Base-by-base conservation (phyloP, 23 tunicate genomes). In the Ascidia mentula region DNA sequence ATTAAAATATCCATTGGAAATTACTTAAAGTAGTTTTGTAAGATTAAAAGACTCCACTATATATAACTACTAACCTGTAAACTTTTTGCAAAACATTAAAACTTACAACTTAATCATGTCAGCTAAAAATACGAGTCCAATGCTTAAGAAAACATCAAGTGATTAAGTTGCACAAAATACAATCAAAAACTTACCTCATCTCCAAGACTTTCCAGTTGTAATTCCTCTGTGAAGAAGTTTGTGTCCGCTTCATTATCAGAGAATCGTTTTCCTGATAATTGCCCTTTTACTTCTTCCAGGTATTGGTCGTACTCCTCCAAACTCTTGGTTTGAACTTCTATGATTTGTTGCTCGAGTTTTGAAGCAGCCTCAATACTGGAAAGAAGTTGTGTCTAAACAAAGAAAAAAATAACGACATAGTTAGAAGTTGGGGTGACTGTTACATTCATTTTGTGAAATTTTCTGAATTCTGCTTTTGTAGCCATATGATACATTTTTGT, bases 311-410 rank as follows among this genome's bases (percentile, higher is more conserved):
- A 85, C 46, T 92, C 97, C 75, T 92, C 97, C 78, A 92, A 46
- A 30, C 85, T 82, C 60, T 83, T 87, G 18, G 82, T 79, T 45
- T 92, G 97, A 34, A 87, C 85, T 79, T 92, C 97, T 0, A 86
- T 86, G 45, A 92, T 92, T 39, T 92, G 97, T 73, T 92, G 88
- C 73, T 92, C 97, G 8, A 92, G 86, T 73, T 86, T 92, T 18
- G 91, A 86, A 26, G 97, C 97, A 0, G 91, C 91, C 45, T 92
- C 91, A 17, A 92, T 92, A 79, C 85, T 79, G 28, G 91, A 86
- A 4, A 92, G 74, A 0, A 92, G 45, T 46, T 87, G 97, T 40
- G 91, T 92, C 97, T 92, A 77, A 45, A 46, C n/a, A n/a, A n/a
- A n/a, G n/a, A n/a, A n/a, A n/a, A n/a, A n/a, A n/a, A n/a, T n/a